Conservation (phyloP, 1,140 invertebrate species). For the Caenorhabditis latens region DNA sequence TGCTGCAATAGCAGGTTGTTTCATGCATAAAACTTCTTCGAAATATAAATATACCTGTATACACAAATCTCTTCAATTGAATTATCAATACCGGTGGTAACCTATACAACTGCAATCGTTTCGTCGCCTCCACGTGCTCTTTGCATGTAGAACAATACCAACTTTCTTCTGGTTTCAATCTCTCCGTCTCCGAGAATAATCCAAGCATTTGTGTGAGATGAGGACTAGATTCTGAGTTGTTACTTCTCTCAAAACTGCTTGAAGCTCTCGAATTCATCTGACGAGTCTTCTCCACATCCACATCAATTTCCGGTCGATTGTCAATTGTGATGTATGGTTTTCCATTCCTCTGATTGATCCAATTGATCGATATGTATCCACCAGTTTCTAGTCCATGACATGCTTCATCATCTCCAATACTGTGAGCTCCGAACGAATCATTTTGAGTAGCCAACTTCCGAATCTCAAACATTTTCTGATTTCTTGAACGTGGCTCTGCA, state of each 20-base stretch:
- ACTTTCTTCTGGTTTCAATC: constrained; percentile 80
- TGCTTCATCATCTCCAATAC: constrained; percentile 39
- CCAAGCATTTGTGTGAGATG: constrained; percentile 79
- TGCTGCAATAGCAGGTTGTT: constrained; percentile 80
- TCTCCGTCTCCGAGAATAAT: constrained; percentile 81
- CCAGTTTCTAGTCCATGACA: constrained; percentile 16
- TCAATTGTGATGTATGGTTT: constrained; percentile 66
- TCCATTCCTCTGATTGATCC: constrained; percentile 65
- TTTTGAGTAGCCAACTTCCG: constrained; percentile 3
- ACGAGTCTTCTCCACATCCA: constrained; percentile 54
- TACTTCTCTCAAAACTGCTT: not conserved
- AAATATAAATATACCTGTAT: constrained; percentile 72
- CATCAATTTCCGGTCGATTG: constrained; percentile 57
- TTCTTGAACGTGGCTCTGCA: constrained; percentile 22
- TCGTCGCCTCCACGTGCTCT: constrained; percentile 79
- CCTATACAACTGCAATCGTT: constrained; percentile 79
- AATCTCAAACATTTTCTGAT: constrained; percentile 49
- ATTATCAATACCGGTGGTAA: constrained; percentile 79
- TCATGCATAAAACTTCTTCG: constrained; percentile 73
- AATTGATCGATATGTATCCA: constrained; percentile 62
- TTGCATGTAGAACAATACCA: constrained; percentile 80
- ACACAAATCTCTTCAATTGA: constrained; percentile 80
- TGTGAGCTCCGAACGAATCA: constrained; percentile 4
- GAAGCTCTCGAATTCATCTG: not conserved
- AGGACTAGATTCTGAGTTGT: constrained; percentile 77